phyloP scores from a whole-genome alignment of 2,113 vertebrate species.

The human region GRCh38 chr6:8184001-8184500 shows the following conservation, averaged over 20 bases:
- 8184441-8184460: neutral
- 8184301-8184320: conserved; percentile 25
- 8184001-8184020: conserved; percentile 27
- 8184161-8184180: neutral
- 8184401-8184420: neutral
- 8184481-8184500: neutral
- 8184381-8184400: neutral
- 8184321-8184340: neutral
- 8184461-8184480: too few species aligned
- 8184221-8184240: neutral
- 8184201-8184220: neutral
- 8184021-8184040: conserved; percentile 44
- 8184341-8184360: neutral
- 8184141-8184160: neutral
- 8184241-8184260: neutral
- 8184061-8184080: conserved; percentile 31
- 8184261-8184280: neutral
- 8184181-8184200: neutral
- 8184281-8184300: neutral
- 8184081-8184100: conserved; percentile 34
- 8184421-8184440: neutral
- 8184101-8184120: neutral
- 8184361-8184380: neutral
- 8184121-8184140: neutral
- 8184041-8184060: conserved; percentile 26